Evolutionary conservation across 2,888 invertebrate genomes (phyloP).

Genomic region (Choreutis nemorana): DNA sequence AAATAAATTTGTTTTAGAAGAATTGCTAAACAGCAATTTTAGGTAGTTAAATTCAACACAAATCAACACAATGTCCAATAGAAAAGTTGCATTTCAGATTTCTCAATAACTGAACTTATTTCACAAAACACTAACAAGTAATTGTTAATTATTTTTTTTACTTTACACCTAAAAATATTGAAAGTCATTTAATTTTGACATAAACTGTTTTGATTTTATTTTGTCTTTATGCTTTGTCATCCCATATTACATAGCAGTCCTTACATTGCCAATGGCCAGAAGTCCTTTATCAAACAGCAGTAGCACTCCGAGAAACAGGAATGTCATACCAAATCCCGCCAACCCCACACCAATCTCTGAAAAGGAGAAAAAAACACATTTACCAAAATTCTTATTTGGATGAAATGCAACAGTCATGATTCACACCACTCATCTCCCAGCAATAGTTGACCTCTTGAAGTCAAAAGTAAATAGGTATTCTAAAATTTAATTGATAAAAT

Average conservation of each 20-base stretch:
- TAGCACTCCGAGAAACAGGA: constrained; percentile 92
- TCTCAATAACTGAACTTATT: no score
- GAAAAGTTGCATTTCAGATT: no score
- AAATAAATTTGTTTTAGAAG: background rate
- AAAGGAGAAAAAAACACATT: constrained; percentile 27
- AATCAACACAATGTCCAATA: background rate
- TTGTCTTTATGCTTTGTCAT: background rate
- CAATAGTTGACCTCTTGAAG: no score
- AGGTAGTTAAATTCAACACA: background rate
- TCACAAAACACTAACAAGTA: background rate
- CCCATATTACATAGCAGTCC: constrained; percentile 31
- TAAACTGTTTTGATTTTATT: background rate
- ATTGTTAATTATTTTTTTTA: background rate
- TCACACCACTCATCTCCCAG: no score
- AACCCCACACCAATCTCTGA: constrained; percentile 97
- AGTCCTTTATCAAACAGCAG: constrained; percentile 96
- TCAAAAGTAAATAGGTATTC: no score
- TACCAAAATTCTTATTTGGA: no score
- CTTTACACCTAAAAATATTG: background rate
- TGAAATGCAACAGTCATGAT: no score
- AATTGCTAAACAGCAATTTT: background rate
- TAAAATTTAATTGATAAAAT: no score
- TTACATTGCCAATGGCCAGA: constrained; percentile 98
- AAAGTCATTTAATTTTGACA: background rate
- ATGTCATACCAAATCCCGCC: constrained; percentile 94